Percentiles rank a stretch among this genome's conserved stretches.
Evolutionary conservation across 2,113 vertebrate species (phyloP).

Genomic region (Tetraodon nigroviridis): DNA sequence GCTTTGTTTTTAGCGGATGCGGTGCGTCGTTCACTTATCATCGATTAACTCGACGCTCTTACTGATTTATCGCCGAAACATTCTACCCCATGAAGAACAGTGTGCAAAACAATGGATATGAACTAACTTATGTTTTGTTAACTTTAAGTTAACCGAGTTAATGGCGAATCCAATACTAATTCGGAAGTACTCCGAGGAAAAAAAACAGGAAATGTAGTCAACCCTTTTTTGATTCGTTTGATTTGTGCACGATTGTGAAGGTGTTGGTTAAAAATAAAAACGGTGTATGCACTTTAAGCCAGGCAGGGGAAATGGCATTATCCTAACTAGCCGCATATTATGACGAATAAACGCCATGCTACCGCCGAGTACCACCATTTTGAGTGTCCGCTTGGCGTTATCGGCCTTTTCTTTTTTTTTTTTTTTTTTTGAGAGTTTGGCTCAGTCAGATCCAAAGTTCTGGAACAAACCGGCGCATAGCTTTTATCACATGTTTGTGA

Average conservation of each 20-base stretch:
- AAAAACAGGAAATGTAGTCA: constrained; percentile 33
- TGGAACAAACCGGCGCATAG: too few relatives aligned
- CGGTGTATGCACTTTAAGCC: too few relatives aligned
- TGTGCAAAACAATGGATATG: too few relatives aligned
- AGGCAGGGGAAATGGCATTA: too few relatives aligned
- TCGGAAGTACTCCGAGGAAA: constrained; percentile 14
- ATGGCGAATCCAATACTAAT: not conserved
- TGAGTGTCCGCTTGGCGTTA: not conserved
- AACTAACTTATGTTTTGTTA: constrained; percentile 1
- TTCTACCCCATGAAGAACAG: not conserved
- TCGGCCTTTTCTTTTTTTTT: not conserved
- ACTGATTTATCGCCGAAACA: not conserved
- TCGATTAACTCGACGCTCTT: not conserved
- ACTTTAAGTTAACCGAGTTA: not conserved
- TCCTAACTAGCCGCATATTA: too few relatives aligned
- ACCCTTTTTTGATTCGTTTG: constrained; percentile 7
- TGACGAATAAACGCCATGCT: too few relatives aligned
- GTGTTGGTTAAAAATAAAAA: too few relatives aligned
- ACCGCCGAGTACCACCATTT: constrained; percentile 1
- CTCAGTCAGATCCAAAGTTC: not conserved
- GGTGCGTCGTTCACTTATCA: not conserved
- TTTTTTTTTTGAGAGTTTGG: not conserved
- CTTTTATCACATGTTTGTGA: too few relatives aligned
- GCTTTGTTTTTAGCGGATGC: constrained; percentile 20
- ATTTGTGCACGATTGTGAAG: too few relatives aligned